Evolutionary conservation across 2,888 invertebrate genomes (phyloP), one percentile per base, ranked within the genome.

Genomic region (Lasioglossum oenotherae): DNA sequence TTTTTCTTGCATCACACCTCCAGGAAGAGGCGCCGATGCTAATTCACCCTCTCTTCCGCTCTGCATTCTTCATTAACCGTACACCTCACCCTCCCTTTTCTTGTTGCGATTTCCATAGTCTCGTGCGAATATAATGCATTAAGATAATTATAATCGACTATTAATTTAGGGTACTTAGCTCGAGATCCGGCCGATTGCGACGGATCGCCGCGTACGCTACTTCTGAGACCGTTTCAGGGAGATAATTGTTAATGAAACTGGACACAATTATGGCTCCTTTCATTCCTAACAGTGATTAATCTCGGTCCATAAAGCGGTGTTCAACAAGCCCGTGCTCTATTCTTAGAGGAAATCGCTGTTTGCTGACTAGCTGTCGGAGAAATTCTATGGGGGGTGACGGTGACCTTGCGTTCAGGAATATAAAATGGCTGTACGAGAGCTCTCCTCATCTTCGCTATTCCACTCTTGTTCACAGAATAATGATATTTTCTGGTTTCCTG

Each of bases 61-160:
- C 80, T 73, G 72, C 71, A 84, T 89, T 90, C 88, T 90, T 90
- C 88, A 88, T 90, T 90, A 88, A 84, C 84, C 57, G 67, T 78
- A 78, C 74, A 60, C 82, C 81, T 83, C 87, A 49, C 72, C 90
- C 89, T 82, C 90, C 90, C 81, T 75, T 88, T 88, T 77, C 90
- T 88, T 88, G 90, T 88, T 86, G 53, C 80, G 85, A 89, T 89
- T 90, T 90, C 87, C 88, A 86, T 80, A 83, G 78, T 71, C 84
- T 82, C 84, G 90, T 78, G 85, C 81, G 86, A 90, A 88, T 82
- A 82, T 77, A 84, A 85, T 76, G 78, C 83, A 74, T 82, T 81
- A 84, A 87, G 89, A 89, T 89, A 84, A 73, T 82, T 72, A 89
- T 89, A 84, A 78, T 74, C 72, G 80, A 74, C 80, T 60, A 88